Percentiles rank a stretch among this genome's conserved stretches.
These are phyloP conservation scores for Rotaria macrura DNA, from an alignment of 2,888 invertebrate genomes.

Conservation along the genomic window DNA sequence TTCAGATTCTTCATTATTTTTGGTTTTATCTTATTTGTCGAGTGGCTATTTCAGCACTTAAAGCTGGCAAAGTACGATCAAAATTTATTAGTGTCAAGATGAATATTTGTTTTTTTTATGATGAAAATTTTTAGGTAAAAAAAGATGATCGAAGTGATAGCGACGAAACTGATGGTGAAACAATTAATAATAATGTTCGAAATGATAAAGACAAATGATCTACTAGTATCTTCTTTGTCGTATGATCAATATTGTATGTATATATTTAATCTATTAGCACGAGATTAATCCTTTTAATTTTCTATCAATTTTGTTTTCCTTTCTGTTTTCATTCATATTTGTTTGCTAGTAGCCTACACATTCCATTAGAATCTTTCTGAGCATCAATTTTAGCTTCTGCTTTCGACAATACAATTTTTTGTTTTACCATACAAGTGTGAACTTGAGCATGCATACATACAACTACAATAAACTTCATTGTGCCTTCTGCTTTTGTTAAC, in stretches of 20 bases:
- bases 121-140: no score
- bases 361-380: no score
- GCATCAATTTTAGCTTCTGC: no score
- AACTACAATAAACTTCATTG: not conserved
- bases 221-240: not conserved
- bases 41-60: constrained; percentile 66
- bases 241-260: not conserved
- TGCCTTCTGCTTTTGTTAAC: not conserved
- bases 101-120: no score
- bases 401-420: no score
- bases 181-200: not conserved
- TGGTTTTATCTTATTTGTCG: constrained; percentile 61
- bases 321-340: no score
- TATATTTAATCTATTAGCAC: not conserved
- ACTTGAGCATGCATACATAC: not conserved
- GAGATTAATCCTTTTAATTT: no score
- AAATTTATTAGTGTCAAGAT: no score
- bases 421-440: no score
- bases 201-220: not conserved
- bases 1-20: constrained; percentile 42
- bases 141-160: not conserved
- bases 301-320: no score
- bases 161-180: not conserved
- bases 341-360: no score
- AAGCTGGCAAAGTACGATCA: constrained; percentile 59